These are phyloP conservation scores for Glandiceps talaboti DNA, from an alignment of 53 echinoderm and acorn worm species.

Conservation along the genomic window DNA sequence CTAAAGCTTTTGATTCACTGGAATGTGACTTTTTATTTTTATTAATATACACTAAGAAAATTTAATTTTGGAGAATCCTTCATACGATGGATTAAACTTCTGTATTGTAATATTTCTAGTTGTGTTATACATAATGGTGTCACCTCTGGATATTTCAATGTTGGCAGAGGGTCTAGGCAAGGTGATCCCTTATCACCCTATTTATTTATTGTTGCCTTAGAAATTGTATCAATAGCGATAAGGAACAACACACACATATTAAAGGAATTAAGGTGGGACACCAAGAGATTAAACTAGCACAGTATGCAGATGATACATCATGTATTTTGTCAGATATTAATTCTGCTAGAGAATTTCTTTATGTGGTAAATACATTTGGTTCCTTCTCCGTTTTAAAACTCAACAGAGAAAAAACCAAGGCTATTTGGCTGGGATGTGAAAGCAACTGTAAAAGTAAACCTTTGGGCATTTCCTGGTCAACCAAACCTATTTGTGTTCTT, in stretches of 20 bases:
- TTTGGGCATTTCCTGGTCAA: neutral
- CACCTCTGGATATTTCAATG: neutral
- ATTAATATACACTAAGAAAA: neutral
- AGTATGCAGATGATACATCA: slow-evolving; percentile 9
- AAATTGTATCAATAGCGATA: slow-evolving; percentile 2
- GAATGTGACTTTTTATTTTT: neutral
- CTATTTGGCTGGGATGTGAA: slow-evolving; percentile 6
- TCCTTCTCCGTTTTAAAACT: neutral
- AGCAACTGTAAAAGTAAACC: neutral
- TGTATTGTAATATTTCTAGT: neutral
- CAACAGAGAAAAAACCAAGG: neutral
- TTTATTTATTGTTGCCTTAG: neutral
- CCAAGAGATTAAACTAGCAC: neutral
- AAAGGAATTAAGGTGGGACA: neutral
- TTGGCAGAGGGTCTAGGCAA: neutral
- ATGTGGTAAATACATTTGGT: neutral
- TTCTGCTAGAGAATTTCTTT: neutral
- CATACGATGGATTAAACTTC: neutral
- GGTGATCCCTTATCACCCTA: slow-evolving; percentile 1
- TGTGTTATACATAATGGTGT: slow-evolving; percentile 2
- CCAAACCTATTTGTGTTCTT: neutral
- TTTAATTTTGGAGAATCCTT: neutral
- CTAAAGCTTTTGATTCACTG: neutral
- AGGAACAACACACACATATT: neutral
- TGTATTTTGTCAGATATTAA: neutral